Percentiles rank a stretch among this genome's conserved stretches.
Evolutionary conservation across 2,113 vertebrate genomes (phyloP).

Genomic region (Casuarius casuarius): DNA sequence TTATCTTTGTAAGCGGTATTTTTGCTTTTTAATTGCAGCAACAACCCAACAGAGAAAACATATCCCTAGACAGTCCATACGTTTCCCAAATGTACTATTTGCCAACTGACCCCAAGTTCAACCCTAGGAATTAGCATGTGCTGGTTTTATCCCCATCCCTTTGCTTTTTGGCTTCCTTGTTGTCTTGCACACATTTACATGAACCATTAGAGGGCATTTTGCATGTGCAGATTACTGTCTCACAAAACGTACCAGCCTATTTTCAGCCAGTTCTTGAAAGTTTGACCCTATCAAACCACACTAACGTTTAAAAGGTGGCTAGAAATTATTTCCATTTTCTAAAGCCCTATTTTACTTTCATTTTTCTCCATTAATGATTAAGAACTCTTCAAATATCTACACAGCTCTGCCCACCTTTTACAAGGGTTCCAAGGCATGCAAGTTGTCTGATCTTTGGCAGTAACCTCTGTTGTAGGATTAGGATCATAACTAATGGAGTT

Average conservation of each 20-base stretch:
- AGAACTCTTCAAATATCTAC: neutral
- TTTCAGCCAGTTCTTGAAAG: neutral
- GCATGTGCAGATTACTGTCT: neutral
- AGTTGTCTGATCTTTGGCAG: neutral
- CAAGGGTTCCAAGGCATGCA: neutral
- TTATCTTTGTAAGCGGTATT: neutral
- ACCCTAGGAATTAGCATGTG: neutral
- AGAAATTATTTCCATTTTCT: neutral
- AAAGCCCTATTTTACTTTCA: neutral
- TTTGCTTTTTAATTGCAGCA: neutral
- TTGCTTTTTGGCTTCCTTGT: neutral
- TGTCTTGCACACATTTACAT: neutral
- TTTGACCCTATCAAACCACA: neutral
- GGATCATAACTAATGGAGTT: neutral
- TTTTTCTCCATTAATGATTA: neutral
- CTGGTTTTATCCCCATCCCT: fast-evolving
- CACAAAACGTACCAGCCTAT: neutral
- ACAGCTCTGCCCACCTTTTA: neutral
- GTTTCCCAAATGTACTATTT: neutral
- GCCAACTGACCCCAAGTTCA: neutral
- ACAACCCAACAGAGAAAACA: neutral
- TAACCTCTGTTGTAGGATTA: neutral
- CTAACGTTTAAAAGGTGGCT: neutral
- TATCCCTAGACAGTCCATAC: neutral
- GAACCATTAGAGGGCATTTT: neutral